Evolutionary conservation across 1,140 invertebrate genomes (phyloP).

Genomic region (Hirudo medicinalis): DNA sequence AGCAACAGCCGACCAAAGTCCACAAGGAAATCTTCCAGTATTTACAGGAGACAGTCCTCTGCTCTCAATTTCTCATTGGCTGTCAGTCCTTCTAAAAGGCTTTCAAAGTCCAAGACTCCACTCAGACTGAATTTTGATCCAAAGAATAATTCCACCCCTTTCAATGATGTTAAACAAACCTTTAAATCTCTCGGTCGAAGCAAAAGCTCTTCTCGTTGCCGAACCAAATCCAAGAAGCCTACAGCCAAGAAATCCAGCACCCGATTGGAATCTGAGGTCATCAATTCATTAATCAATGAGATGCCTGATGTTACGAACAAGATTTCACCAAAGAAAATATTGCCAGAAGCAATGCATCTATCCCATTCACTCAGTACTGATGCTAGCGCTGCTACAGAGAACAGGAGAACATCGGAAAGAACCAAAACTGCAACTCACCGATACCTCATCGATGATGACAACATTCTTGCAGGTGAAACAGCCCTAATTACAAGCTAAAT

Average conservation of each 20-base stretch:
- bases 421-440: constrained; percentile 2
- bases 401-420: constrained; percentile 5
- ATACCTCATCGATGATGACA: constrained; percentile 17
- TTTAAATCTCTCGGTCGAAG: no score
- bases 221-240: not conserved
- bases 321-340: not conserved
- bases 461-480: not conserved
- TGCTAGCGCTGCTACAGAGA: not conserved
- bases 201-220: not conserved
- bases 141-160: no score
- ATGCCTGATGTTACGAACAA: not conserved
- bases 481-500: not conserved
- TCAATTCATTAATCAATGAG: not conserved
- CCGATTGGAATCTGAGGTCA: not conserved
- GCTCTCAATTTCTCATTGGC: no score
- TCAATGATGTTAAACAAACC: no score
- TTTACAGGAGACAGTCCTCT: no score
- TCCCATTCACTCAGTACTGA: not conserved
- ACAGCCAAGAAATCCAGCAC: not conserved
- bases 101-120: no score
- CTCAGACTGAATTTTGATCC: no score
- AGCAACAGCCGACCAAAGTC: no score
- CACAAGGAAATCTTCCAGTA: no score
- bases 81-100: no score
- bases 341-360: not conserved